Conservation (phyloP, 2,797 vertebrate species). For the Clarias fuscus region DNA sequence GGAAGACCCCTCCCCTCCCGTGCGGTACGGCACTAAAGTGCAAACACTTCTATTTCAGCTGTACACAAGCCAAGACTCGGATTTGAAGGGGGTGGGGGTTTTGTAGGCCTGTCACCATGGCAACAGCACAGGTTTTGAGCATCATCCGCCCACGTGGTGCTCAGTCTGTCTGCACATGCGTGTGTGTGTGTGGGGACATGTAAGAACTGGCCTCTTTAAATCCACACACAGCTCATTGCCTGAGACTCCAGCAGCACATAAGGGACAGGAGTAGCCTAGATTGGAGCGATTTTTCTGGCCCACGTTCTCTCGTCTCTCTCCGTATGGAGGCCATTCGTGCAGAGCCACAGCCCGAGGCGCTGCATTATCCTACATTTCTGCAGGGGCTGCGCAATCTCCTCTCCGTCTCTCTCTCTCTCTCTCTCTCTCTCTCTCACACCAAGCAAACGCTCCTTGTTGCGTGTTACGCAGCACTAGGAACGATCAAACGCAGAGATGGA, state of each 20-base stretch:
- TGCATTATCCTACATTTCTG: conserved; percentile 48
- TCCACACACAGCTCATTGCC: conserved; percentile 30
- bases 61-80: conserved; percentile 19
- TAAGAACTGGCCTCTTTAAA: conserved; percentile 42
- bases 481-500: background rate
- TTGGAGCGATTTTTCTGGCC: conserved; percentile 49
- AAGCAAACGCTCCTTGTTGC: background rate
- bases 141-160: conserved; percentile 49
- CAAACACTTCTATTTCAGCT: conserved; percentile 42
- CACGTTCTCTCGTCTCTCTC: conserved; percentile 14
- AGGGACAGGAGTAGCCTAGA: conserved; percentile 52
- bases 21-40: conserved; percentile 19
- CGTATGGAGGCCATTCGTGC: conserved; percentile 48
- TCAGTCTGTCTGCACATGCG: background rate
- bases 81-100: conserved; percentile 10
- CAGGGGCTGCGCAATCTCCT: background rate
- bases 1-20: background rate
- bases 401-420: background rate
- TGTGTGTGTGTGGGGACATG: background rate
- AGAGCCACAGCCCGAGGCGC: conserved; percentile 45
- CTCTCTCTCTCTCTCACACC: conserved; percentile 1
- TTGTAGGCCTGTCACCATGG: conserved; percentile 45
- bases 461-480: background rate
- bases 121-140: conserved; percentile 50
- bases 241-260: conserved; percentile 47